Base-by-base conservation (phyloP, 2,113 vertebrate genomes). In the Podarcis muralis region DNA sequence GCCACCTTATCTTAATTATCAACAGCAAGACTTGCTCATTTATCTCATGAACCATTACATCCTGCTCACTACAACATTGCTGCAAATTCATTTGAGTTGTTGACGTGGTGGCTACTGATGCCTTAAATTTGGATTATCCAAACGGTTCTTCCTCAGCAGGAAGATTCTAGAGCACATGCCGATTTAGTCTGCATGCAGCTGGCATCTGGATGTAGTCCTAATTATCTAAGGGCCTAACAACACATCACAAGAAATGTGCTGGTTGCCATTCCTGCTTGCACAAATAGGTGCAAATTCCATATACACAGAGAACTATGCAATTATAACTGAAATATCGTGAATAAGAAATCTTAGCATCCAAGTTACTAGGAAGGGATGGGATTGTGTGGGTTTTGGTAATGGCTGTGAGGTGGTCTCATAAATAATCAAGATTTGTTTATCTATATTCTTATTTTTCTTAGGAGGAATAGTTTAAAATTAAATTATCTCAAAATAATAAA, bases 11-110 rank as follows among this genome's bases (percentile, higher is more conserved):
- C 82, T 59, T 89, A 68, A 37, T 59, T 88, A 93, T 85, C 71
- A 89, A 92, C 30, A 86, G 90, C 90, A 91, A 83, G 23, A 89
- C 7, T 84, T 91, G 57, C 25, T 79, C 37, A 8, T 90, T 90
- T 78, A 72, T 87, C 80, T 87, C 71, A 83, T 62, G 35, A 69
- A 83, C 48, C 74, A 69, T 88, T 68, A 22, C 75, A 37, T 78
- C 72, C 43, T 30, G 62, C 74, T 88, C 62, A 15, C 81, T 74
- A 35, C 59, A 66, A 32, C 81, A 20, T 66, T 43, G 37, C 40
- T 76, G 22, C 15, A 20, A 8, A 83, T 68, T 35, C 62, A 53
- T 35, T 22, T 77, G 71, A 68, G 68, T 66, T 32, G 40, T 66
- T 88, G 37, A 35, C 23, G 4, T 75, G 37, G 37, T 30, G 81